Percentiles rank a stretch among this genome's conserved stretches.
Evolutionary conservation across 1,140 invertebrate genomes (phyloP).

Genomic region (Drosophila malerkotliana): DNA sequence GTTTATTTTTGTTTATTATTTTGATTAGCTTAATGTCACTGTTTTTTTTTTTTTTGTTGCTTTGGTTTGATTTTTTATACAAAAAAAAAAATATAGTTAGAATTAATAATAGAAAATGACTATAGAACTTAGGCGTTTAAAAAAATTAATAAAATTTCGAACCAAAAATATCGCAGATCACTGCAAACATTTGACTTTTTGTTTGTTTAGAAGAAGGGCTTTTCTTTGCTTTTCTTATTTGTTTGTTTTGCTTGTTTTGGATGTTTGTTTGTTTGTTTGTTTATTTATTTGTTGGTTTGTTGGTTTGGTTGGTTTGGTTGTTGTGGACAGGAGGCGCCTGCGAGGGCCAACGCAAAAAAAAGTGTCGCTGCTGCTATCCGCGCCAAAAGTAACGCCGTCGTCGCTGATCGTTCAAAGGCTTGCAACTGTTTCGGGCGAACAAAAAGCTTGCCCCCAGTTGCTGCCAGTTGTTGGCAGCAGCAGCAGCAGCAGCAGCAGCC

Average conservation of each 20-base stretch:
- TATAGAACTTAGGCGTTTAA: conserved; percentile 27
- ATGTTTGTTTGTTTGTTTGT: conserved; percentile 12
- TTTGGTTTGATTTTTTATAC: neutral
- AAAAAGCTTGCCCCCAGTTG: conserved; percentile 73
- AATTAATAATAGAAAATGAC: conserved; percentile 4
- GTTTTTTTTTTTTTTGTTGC: neutral
- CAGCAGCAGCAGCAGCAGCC: neutral
- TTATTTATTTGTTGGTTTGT: conserved; percentile 29
- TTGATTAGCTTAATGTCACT: neutral
- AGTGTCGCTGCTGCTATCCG: conserved; percentile 65
- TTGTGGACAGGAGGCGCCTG: conserved; percentile 63
- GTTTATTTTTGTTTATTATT: conserved; percentile 2
- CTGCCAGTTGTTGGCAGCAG: conserved; percentile 21
- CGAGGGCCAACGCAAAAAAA: conserved; percentile 55
- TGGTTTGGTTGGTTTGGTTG: conserved; percentile 12
- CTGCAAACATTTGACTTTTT: conserved; percentile 8
- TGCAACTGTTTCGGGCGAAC: conserved; percentile 83
- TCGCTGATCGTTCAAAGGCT: conserved; percentile 84
- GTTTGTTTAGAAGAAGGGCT: conserved; percentile 8
- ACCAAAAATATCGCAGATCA: conserved; percentile 33
- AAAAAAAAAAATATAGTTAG: conserved; percentile 29
- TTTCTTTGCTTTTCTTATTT: conserved; percentile 21
- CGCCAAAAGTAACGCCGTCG: conserved; percentile 83
- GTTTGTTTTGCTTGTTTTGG: conserved; percentile 20
- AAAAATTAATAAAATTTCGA: conserved; percentile 44